Conservation (phyloP, 2,113 vertebrate genomes). For the Calidris pygmaea region DNA sequence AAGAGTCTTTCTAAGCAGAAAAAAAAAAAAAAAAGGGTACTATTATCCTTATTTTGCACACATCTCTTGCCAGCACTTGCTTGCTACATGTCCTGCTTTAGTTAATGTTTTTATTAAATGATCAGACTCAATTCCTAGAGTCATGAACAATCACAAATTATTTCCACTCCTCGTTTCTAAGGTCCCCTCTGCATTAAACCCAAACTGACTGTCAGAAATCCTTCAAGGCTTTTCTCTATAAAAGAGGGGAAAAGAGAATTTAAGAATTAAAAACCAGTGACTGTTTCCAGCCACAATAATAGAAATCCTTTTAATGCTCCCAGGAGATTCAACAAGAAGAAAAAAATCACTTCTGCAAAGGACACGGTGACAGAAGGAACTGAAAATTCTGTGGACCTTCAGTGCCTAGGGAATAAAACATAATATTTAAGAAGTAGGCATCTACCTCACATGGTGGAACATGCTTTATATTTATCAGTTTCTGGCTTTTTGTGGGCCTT, state of each 20-base stretch:
- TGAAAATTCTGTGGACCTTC: constrained; percentile 8
- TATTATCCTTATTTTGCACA: not conserved
- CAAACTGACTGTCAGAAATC: not conserved
- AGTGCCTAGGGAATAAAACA: not conserved
- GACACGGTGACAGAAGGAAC: not conserved
- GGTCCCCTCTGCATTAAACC: not conserved
- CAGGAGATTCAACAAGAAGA: not conserved
- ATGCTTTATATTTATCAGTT: constrained; percentile 23
- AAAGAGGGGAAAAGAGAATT: not conserved
- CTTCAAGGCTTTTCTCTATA: not conserved
- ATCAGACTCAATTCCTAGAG: not conserved
- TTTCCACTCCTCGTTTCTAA: not conserved
- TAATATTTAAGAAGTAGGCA: not conserved
- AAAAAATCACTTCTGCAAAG: constrained; percentile 1
- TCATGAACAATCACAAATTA: not conserved
- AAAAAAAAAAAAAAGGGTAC: not conserved
- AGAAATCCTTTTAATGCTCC: not conserved
- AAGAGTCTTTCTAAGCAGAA: not conserved
- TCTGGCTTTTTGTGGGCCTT: not conserved
- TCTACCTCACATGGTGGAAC: not conserved
- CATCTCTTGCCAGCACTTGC: not conserved
- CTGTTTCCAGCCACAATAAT: not conserved
- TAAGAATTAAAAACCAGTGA: not conserved
- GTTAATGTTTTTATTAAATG: not conserved
- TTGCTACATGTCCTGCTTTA: not conserved